These are phyloP conservation scores for Maccullochella peelii DNA, from an alignment of 2,113 vertebrate species.

Conservation along the genomic window DNA sequence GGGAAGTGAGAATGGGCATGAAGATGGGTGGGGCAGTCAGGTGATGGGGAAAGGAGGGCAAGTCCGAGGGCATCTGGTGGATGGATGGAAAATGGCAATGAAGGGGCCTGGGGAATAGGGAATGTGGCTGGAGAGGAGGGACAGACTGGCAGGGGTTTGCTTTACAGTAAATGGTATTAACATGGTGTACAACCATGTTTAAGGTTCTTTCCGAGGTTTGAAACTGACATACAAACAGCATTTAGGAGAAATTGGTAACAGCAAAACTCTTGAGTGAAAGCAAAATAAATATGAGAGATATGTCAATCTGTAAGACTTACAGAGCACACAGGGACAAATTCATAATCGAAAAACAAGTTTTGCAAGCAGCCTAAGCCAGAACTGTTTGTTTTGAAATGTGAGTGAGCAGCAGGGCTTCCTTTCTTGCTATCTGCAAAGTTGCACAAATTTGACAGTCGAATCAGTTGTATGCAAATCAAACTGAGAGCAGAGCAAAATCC, in stretches of 20 bases:
- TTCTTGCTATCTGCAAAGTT: conserved; percentile 39
- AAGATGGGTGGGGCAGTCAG: too few species aligned
- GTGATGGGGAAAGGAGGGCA: too few species aligned
- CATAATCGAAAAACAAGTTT: conserved; percentile 17
- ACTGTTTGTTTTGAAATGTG: conserved; percentile 43
- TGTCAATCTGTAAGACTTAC: background rate
- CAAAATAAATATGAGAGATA: conserved; percentile 13
- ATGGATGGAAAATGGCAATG: too few species aligned
- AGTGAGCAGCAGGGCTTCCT: conserved; percentile 48
- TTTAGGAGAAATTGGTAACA: background rate
- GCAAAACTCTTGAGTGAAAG: background rate
- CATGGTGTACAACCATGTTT: background rate
- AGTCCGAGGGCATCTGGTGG: too few species aligned
- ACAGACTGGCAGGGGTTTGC: background rate
- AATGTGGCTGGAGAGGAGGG: too few species aligned
- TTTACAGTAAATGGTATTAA: background rate
- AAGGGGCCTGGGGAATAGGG: too few species aligned
- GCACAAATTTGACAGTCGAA: conserved; percentile 53
- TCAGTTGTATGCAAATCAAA: conserved; percentile 54
- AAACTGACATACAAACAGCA: background rate
- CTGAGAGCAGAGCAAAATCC: conserved; percentile 34
- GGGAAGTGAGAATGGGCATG: too few species aligned
- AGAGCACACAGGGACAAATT: conserved; percentile 8
- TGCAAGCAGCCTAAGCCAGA: conserved; percentile 15
- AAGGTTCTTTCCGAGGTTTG: background rate